Evolutionary conservation across 2,888 invertebrate species (phyloP).

Genomic region (Coelopa pilipes): DNA sequence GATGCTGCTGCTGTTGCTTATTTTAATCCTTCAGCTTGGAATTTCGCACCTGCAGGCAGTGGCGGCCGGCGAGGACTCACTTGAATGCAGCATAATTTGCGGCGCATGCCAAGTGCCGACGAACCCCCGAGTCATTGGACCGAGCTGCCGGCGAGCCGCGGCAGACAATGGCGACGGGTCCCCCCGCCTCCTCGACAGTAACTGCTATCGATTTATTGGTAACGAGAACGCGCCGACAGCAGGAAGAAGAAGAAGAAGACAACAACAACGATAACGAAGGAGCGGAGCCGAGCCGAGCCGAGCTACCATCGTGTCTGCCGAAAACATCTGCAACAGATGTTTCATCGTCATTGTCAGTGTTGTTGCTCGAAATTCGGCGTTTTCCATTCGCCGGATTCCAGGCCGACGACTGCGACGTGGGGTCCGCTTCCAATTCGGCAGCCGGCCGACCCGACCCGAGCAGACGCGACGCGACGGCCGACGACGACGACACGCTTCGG

Average conservation of each 20-base stretch:
- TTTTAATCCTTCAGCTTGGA: background rate
- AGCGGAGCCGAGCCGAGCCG: slow-evolving; percentile 8
- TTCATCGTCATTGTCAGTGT: background rate
- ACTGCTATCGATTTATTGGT: background rate
- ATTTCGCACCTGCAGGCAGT: slow-evolving; percentile 23
- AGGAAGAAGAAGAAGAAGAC: no score
- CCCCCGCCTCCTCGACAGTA: background rate
- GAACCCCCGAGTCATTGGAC: slow-evolving; percentile 33
- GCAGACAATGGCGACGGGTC: background rate
- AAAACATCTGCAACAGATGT: slow-evolving; percentile 38
- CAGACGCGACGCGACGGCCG: background rate
- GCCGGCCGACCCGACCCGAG: background rate
- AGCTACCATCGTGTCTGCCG: slow-evolving; percentile 3
- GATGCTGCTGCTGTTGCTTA: background rate
- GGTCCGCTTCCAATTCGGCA: background rate
- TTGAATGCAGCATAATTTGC: slow-evolving; percentile 15
- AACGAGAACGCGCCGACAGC: no score
- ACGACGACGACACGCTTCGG: slow-evolving; percentile 18
- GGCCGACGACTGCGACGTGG: background rate
- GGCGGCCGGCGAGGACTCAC: background rate
- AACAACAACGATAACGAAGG: background rate
- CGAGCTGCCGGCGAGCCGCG: background rate
- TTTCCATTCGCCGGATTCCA: background rate
- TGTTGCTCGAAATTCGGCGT: background rate
- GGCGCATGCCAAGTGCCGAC: slow-evolving; percentile 31